phyloP scores from a whole-genome alignment of 2,113 vertebrate genomes.

The Fregata magnificens region DNA sequence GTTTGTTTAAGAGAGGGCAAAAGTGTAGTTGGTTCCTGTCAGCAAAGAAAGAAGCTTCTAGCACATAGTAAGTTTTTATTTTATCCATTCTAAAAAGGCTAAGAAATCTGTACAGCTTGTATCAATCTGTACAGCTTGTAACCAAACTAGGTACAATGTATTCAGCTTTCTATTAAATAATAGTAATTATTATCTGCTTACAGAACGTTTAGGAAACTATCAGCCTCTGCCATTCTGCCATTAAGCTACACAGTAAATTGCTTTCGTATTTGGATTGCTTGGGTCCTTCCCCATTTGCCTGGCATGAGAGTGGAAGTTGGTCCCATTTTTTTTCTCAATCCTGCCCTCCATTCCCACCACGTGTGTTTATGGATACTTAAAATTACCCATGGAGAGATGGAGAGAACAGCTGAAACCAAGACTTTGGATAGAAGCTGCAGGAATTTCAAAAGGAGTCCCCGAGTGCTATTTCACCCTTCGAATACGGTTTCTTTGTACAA shows the following conservation, averaged over 20 bases:
- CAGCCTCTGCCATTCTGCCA: not conserved
- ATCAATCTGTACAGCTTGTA: slow-evolving; percentile 12
- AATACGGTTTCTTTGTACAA: not conserved
- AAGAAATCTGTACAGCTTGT: slow-evolving; percentile 18
- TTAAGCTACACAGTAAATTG: not conserved
- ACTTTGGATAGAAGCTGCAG: not conserved
- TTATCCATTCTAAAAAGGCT: slow-evolving; percentile 13
- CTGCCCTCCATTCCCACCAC: not conserved
- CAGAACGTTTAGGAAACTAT: not conserved
- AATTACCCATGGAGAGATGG: not conserved
- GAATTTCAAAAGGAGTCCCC: not conserved
- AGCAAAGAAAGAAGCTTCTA: slow-evolving; percentile 52
- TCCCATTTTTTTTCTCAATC: not conserved
- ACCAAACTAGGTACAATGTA: not conserved
- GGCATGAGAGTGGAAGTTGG: not conserved
- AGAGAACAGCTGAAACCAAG: not conserved
- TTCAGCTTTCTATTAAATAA: not conserved
- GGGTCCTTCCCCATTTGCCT: not conserved
- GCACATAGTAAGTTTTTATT: slow-evolving; percentile 60
- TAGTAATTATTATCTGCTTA: not conserved
- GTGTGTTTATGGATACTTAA: not conserved
- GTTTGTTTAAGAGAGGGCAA: slow-evolving; percentile 50
- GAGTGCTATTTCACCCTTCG: not conserved
- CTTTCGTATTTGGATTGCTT: not conserved
- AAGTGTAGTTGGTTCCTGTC: slow-evolving; percentile 58